Evolutionary conservation across 1,140 invertebrate genomes (phyloP), one percentile per base, ranked within the genome.

Genomic region (Brachystomella parvula): DNA sequence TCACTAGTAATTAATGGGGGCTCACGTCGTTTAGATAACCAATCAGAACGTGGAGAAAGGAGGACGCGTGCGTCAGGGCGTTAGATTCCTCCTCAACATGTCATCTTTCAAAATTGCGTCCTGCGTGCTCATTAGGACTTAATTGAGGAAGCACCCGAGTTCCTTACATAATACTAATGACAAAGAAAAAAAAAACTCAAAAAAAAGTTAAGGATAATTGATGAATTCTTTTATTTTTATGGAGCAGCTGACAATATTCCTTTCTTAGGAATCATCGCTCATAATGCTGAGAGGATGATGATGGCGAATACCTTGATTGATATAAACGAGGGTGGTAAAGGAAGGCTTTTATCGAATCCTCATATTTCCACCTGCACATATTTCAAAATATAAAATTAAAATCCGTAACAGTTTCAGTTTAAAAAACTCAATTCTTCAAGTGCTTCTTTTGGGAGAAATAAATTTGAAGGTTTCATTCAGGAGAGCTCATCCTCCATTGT

Each of bases 71-170:
- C 35, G 19, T 39, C 19, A 9, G n/a, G n/a, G n/a, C 32, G 28
- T 53, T 49, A 49, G 49, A 31, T 32, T 24, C 63, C 24, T 31
- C 49, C 49, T 31, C n/a, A 56, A 56, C 49, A 64, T 49, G 49
- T 39, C 35, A 39, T 19, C 35, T 19, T 9, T 39, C 35, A 6
- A 39, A 9, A 39, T 39, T 39, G 53, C 21, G n/a, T 62, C 39
- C 61, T 61, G 63, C 47, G 57, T 68, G 57, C 67, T 68, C 67
- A 68, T 68, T 68, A 68, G 57, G 35, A 53, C 57, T 68, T 68
- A 68, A 68, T 68, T 64, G 67, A 64, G 49, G 47, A 65, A 35
- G 53, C 24, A 28, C 6, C 21, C 26, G 53, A n/a, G 6, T 12
- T 57, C 6, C 21, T 12, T n/a, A 6, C 12, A 57, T 24, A 57